Conservation (phyloP, 1,140 invertebrate species). For the Sweltsa coloradensis region DNA sequence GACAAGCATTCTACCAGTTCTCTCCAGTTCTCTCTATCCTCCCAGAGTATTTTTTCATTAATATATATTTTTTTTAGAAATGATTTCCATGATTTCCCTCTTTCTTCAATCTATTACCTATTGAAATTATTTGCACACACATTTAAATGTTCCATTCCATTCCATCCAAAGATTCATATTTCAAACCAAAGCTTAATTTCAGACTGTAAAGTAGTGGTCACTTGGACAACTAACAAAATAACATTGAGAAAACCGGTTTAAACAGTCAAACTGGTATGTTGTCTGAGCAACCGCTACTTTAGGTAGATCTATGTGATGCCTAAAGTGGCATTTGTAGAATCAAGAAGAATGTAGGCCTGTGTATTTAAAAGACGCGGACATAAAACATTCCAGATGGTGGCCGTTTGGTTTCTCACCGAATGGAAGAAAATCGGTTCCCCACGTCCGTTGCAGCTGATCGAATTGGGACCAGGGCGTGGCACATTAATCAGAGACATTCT, state of each 20-base stretch:
- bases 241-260: background rate
- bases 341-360: background rate
- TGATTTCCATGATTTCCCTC: too few species aligned
- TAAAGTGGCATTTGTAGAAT: background rate
- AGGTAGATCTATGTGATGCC: background rate
- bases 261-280: too few species aligned
- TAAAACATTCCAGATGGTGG: constrained; percentile 49
- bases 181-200: background rate
- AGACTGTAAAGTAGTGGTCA: background rate
- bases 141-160: too few species aligned
- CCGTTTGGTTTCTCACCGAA: constrained; percentile 81
- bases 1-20: too few species aligned
- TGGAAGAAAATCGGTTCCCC: constrained; percentile 68
- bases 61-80: too few species aligned
- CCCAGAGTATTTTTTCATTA: too few species aligned
- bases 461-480: constrained; percentile 89
- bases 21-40: too few species aligned
- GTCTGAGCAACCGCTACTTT: background rate
- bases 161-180: too few species aligned
- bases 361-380: background rate
- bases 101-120: too few species aligned
- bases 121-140: too few species aligned
- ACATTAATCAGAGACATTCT: constrained; percentile 79
- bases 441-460: constrained; percentile 72
- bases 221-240: background rate